These are phyloP conservation scores for Erannis defoliaria DNA, from an alignment of 2,888 invertebrate genomes.

Conservation along the genomic window DNA sequence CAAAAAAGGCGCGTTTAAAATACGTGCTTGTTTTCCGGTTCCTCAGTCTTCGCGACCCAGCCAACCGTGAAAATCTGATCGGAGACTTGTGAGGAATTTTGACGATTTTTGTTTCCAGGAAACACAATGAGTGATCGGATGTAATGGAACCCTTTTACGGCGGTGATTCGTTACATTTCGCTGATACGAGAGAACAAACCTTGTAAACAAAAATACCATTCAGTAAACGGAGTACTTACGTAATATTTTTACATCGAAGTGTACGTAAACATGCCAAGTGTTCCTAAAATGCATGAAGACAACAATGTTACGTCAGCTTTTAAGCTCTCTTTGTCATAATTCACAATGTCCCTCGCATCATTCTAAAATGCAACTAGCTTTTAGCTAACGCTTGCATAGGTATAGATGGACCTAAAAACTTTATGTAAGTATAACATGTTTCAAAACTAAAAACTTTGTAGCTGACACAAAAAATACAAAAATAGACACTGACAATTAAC, in stretches of 20 bases:
- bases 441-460: slow-evolving; percentile 8
- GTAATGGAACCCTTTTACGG: slow-evolving; percentile 26
- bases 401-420: slow-evolving; percentile 3
- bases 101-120: slow-evolving; percentile 24
- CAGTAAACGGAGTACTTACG: not conserved
- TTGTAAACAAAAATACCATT: slow-evolving; percentile 4
- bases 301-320: not conserved
- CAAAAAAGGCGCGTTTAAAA: slow-evolving; percentile 5
- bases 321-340: slow-evolving; percentile 4
- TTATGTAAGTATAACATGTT: not conserved
- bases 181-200: slow-evolving; percentile 3
- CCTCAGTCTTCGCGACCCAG: slow-evolving; percentile 14
- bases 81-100: slow-evolving; percentile 20
- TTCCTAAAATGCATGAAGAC: slow-evolving; percentile 8
- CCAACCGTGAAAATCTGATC: slow-evolving; percentile 24
- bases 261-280: slow-evolving; percentile 3
- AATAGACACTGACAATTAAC: too few relatives aligned
- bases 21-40: slow-evolving; percentile 10
- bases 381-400: slow-evolving; percentile 6
- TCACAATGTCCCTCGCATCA: not conserved
- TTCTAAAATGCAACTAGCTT: slow-evolving; percentile 9
- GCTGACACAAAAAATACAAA: not conserved
- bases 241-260: slow-evolving; percentile 9
- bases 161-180: slow-evolving; percentile 22
- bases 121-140: slow-evolving; percentile 26